Evolutionary conservation across 2,113 vertebrate species (phyloP), one percentile per base, ranked within the genome.

Genomic region (Paracanthobrama guichenoti): DNA sequence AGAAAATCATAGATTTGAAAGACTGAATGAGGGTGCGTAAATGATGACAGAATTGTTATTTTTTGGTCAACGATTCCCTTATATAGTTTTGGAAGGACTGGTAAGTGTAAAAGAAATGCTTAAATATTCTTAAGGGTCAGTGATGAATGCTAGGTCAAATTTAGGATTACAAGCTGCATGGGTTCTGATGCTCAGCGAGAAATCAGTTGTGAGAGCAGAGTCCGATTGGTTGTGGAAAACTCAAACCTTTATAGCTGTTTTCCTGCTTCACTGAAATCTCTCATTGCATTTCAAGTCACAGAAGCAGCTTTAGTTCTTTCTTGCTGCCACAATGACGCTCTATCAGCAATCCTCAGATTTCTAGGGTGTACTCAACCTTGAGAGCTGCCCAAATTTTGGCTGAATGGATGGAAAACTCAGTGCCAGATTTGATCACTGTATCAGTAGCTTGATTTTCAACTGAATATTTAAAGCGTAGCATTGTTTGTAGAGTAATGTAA

Each of bases 311-410:
- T 57, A 24, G 64, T 67, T 48, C 31, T 13, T 69, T 71, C 16
- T 39, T 55, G 28, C 26, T 24, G 46, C 46, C 48, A 71, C 48
- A 82, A 35, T 69, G 48, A 71, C 18, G 28, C 80, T 71, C 20
- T 71, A 82, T 71, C 64, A 57, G 80, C 66, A 82, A 71, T 24
- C 46, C 48, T 71, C 80, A 57, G 20, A 71, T 82, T 82, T 82
- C 66, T 42, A 72, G 12, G 48, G 20, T 57, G 66, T 12, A 39
- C 31, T 82, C 80, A 57, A 55, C 46, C 79, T 55, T 82, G 80
- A 82, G 46, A 71, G 42, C 26, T 44, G 26, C 59, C 64, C 24
- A 55, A 50, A 57, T 60, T 28, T 16, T 22, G 31, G 62, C 35
- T 82, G 48, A 59, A 59, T 84, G 79, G 2, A 26, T 69, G 57